Evolutionary conservation across 2,113 vertebrate species (phyloP).

Genomic region (Chelonoidis abingdonii): DNA sequence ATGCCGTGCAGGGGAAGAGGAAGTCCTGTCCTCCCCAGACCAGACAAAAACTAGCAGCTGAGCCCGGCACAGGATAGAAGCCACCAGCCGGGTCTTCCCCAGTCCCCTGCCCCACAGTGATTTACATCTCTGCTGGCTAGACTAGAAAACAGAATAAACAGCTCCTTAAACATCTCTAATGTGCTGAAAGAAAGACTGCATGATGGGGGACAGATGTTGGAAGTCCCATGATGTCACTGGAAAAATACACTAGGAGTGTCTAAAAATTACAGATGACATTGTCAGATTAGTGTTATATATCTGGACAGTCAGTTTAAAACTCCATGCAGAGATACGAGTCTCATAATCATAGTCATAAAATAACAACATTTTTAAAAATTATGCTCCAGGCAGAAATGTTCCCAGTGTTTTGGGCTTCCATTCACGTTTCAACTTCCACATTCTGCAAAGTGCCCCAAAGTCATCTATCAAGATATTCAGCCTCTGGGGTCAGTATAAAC

Average conservation of each 20-base stretch:
- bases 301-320: not conserved
- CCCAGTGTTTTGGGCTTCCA: not conserved
- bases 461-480: not conserved
- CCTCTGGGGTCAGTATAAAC: not conserved
- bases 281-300: not conserved
- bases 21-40: too few species aligned
- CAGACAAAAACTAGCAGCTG: too few species aligned
- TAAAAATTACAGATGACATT: not conserved
- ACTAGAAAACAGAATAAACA: not conserved
- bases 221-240: not conserved
- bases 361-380: not conserved
- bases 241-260: not conserved
- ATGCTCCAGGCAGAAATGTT: not conserved
- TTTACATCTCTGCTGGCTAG: too few species aligned
- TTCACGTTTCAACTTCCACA: not conserved
- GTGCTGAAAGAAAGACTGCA: not conserved
- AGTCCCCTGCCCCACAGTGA: too few species aligned
- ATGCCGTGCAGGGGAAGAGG: too few species aligned
- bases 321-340: slow-evolving; percentile 16
- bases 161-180: not conserved
- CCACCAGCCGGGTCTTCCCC: too few species aligned
- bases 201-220: not conserved
- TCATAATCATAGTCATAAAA: not conserved
- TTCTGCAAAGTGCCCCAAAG: not conserved
- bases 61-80: too few species aligned